Evolutionary conservation across 2,113 vertebrate species (phyloP), one percentile per base, ranked within the genome.

Genomic region (Labeo rohita): DNA sequence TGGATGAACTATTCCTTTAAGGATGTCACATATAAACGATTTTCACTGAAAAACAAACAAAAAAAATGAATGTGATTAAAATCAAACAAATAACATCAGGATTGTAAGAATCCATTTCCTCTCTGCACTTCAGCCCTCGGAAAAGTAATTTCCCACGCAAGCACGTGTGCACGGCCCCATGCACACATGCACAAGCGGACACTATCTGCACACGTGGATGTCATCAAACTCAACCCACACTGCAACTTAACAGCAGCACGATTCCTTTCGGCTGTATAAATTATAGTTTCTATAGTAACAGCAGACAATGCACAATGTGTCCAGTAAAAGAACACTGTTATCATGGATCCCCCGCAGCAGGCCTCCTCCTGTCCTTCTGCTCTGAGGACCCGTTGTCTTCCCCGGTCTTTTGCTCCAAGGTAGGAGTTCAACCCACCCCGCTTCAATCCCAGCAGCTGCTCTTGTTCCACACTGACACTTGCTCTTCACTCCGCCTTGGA

Each of bases 261-360:
- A 83, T 45, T 90, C 88, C 89, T 88, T 91, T 91, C 87, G 90
- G 87, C 89, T 88, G 90, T 92, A 93, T 93, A 93, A 95, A 94
- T 92, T 87, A 92, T 90, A 84, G 85, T 93, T 91, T 81, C 93
- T 94, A 93, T 94, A 91, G 94, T 92, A 95, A 95, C 94, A 86
- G 91, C 86, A 93, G 90, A 94, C 90, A 93, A 95, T 93, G 90
- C 88, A 90, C 88, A 92, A 91, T 89, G 92, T 90, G 92, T 94
- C 93, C 91, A 90, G 87, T 93, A 94, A 94, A 93, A 93, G 92
- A 93, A 93, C 79, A 85, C 84, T 91, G 89, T 87, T 49, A 87
- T 90, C 90, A 90, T 91, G 90, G 91, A 89, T 89, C 87, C 90
- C 90, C 88, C 76, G 87, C 77, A 63, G 88, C 72, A 77, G 49